Percentiles rank a stretch among this genome's conserved stretches.
Conservation (phyloP, 2,797 vertebrate genomes). For the Pseudochromis fuscus region DNA sequence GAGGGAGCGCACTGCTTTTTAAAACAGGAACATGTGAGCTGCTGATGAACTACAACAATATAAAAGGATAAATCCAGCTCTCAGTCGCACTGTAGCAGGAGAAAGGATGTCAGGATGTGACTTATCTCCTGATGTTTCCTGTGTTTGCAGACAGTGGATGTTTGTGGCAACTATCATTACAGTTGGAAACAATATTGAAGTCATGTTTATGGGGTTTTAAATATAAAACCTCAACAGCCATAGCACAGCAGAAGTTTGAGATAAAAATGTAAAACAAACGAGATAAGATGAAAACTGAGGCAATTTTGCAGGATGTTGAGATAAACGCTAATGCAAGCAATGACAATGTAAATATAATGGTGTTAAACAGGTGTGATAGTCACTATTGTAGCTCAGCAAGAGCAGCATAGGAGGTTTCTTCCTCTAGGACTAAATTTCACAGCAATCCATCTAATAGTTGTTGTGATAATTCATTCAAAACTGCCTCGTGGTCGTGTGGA, state of each 20-base stretch:
- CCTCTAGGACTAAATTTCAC: background rate
- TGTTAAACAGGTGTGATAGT: too few species aligned
- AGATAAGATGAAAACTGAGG: too few species aligned
- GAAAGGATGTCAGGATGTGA: constrained; percentile 32
- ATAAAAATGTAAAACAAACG: too few species aligned
- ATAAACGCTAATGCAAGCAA: background rate
- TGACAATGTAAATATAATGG: too few species aligned
- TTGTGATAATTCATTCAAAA: background rate
- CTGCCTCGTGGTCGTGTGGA: background rate
- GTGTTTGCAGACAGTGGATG: constrained; percentile 22
- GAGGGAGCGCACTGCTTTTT: background rate
- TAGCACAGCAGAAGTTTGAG: too few species aligned
- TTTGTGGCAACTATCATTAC: constrained; percentile 12
- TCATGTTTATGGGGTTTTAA: background rate
- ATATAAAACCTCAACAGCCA: too few species aligned
- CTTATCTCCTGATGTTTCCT: constrained; percentile 31
- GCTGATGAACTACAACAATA: background rate
- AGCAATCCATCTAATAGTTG: background rate
- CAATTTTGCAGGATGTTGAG: background rate
- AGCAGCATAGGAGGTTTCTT: too few species aligned
- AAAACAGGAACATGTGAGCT: constrained; percentile 8
- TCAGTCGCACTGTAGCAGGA: background rate
- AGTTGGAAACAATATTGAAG: constrained; percentile 4
- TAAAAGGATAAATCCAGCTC: background rate
- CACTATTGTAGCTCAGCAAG: too few species aligned